A percentile compares a stretch with the other conserved stretches of the same genome.
These are phyloP conservation scores for Neodiprion virginianus DNA, from an alignment of 1,140 invertebrate species.

Conservation along the genomic window DNA sequence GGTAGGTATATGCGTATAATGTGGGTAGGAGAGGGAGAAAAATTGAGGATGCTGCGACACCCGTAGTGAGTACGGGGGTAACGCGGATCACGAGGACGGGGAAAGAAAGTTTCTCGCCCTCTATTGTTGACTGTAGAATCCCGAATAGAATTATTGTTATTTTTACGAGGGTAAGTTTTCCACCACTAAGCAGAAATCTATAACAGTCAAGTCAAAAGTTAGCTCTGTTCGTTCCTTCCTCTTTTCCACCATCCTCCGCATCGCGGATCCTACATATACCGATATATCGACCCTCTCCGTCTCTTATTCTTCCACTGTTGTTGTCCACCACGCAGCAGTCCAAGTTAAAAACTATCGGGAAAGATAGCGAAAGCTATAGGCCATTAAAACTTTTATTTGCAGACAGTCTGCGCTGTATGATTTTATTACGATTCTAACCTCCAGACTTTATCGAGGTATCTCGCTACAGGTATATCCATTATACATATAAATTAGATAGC, in stretches of 20 bases:
- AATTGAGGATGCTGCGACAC: too few relatives aligned
- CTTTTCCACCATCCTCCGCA: constrained; percentile 2
- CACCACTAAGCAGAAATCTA: constrained; percentile 25
- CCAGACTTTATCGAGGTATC: too few relatives aligned
- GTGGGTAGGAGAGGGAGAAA: too few relatives aligned
- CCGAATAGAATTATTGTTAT: constrained; percentile 35
- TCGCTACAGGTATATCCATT: neutral
- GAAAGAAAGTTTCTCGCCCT: constrained; percentile 13
- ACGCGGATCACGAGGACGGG: too few relatives aligned
- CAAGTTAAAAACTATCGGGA: neutral
- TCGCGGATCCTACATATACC: neutral
- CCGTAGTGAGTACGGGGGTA: too few relatives aligned
- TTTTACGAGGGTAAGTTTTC: constrained; percentile 30
- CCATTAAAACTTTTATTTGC: constrained; percentile 6
- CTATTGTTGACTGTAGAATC: constrained; percentile 30
- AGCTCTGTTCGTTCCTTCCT: constrained; percentile 15
- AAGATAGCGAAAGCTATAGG: neutral
- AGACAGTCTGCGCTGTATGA: neutral
- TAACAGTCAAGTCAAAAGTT: constrained; percentile 15
- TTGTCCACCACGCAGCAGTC: constrained; percentile 1
- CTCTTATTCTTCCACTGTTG: neutral
- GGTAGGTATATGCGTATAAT: too few relatives aligned
- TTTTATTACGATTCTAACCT: neutral
- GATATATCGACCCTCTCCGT: neutral
- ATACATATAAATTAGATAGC: too few relatives aligned